A percentile compares a stretch with the other conserved stretches of the same genome.
Conservation (phyloP, 2,113 vertebrate genomes). For the Caloenas nicobarica region DNA sequence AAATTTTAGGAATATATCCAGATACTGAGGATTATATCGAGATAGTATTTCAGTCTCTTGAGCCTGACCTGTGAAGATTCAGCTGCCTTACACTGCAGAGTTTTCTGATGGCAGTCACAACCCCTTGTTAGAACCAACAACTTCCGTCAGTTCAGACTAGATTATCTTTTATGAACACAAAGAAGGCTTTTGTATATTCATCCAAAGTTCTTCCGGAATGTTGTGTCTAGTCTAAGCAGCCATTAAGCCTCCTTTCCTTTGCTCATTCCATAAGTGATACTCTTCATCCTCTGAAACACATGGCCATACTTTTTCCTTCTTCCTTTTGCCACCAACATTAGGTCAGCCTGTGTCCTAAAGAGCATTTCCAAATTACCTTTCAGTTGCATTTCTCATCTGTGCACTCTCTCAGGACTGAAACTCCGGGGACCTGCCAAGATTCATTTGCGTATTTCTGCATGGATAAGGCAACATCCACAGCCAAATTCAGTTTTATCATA, state of each 20-base stretch:
- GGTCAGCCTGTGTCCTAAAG: neutral
- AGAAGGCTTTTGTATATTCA: neutral
- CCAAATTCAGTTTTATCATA: neutral
- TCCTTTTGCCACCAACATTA: neutral
- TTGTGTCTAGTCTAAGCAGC: neutral
- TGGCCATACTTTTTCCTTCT: neutral
- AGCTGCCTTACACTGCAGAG: neutral
- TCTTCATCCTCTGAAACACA: neutral
- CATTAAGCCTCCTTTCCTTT: neutral
- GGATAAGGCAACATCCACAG: neutral
- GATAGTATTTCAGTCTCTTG: neutral
- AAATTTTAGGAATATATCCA: neutral
- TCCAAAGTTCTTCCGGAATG: neutral
- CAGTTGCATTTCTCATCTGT: constrained; percentile 29
- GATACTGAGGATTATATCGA: neutral
- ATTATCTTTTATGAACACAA: neutral
- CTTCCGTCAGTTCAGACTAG: neutral
- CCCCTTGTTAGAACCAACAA: neutral
- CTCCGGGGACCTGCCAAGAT: neutral
- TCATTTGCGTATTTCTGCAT: neutral
- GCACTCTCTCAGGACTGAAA: neutral
- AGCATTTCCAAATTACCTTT: constrained; percentile 46
- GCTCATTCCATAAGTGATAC: neutral
- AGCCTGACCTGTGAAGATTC: neutral
- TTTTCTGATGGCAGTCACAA: neutral